phyloP scores from a whole-genome alignment of 2,888 invertebrate species.

The Folsomia candida region DNA sequence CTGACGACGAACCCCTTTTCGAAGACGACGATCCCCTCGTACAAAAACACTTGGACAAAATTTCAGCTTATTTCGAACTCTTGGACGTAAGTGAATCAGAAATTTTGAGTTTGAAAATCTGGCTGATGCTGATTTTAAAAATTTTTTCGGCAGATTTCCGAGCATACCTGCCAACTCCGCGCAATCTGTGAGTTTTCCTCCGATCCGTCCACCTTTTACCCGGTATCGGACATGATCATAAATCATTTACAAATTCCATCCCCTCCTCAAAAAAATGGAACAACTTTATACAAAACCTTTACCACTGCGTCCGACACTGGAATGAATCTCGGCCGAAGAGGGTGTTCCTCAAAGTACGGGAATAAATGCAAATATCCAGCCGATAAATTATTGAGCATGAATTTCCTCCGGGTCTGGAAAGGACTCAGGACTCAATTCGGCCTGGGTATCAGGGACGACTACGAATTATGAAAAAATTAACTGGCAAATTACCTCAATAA shows the following conservation, averaged over 20 bases:
- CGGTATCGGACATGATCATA: conserved; percentile 49
- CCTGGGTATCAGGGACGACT: conserved; percentile 37
- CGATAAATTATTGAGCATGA: conserved; percentile 50
- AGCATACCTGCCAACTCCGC: conserved; percentile 49
- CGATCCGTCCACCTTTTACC: conserved; percentile 47
- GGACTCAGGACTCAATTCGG: conserved; percentile 43
- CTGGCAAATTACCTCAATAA: no score
- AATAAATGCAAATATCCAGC: conserved; percentile 40
- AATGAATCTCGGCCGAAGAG: conserved; percentile 30
- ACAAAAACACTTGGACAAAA: conserved; percentile 38
- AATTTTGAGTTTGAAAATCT: no score
- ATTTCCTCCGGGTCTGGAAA: conserved; percentile 49
- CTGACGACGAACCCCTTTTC: conserved; percentile 10
- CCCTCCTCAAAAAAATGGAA: neutral
- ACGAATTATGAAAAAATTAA: neutral
- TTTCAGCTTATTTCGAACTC: conserved; percentile 45
- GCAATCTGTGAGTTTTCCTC: conserved; percentile 51
- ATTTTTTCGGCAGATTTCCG: conserved; percentile 45
- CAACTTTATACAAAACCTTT: conserved; percentile 41
- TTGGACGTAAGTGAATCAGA: conserved; percentile 38
- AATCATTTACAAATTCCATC: conserved; percentile 38
- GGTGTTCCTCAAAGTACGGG: conserved; percentile 34
- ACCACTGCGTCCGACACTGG: conserved; percentile 46
- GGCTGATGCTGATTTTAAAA: neutral
- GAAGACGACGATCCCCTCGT: conserved; percentile 34